These are phyloP conservation scores for Mylabris phalerata DNA, from an alignment of 1,140 invertebrate genomes.

Conservation along the genomic window DNA sequence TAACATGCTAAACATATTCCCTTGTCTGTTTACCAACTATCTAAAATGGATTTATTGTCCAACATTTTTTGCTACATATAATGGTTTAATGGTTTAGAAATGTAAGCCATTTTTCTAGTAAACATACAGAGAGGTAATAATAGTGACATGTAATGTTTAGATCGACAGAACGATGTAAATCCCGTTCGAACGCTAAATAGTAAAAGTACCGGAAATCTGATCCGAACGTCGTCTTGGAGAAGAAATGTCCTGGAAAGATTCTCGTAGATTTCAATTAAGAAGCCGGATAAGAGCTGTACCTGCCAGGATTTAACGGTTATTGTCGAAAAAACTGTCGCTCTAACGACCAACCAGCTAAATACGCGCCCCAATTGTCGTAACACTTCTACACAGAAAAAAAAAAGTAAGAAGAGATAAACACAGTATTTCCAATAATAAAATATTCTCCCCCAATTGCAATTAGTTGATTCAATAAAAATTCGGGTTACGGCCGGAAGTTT, in stretches of 20 bases:
- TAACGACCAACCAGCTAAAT: conserved; percentile 22
- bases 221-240: conserved; percentile 14
- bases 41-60: no score
- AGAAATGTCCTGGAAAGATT: conserved; percentile 23
- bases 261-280: conserved; percentile 27
- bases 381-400: background rate
- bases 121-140: conserved; percentile 11
- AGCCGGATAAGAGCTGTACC: conserved; percentile 23
- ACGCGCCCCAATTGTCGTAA: conserved; percentile 2
- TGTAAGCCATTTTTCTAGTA: conserved; percentile 9
- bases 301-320: conserved; percentile 29
- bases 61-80: no score
- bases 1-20: no score
- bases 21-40: no score
- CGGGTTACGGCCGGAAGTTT: conserved; percentile 4
- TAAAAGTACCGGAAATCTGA: conserved; percentile 22
- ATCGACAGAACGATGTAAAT: conserved; percentile 11
- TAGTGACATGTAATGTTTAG: background rate
- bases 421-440: background rate
- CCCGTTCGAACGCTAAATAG: conserved; percentile 15
- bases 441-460: background rate
- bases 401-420: background rate
- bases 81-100: conserved; percentile 12
- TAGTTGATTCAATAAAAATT: conserved; percentile 7
- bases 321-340: conserved; percentile 22